Evolutionary conservation across 2,797 vertebrate genomes (phyloP), one percentile per base, ranked within the genome.

Genomic region (Gambusia yucatana): DNA sequence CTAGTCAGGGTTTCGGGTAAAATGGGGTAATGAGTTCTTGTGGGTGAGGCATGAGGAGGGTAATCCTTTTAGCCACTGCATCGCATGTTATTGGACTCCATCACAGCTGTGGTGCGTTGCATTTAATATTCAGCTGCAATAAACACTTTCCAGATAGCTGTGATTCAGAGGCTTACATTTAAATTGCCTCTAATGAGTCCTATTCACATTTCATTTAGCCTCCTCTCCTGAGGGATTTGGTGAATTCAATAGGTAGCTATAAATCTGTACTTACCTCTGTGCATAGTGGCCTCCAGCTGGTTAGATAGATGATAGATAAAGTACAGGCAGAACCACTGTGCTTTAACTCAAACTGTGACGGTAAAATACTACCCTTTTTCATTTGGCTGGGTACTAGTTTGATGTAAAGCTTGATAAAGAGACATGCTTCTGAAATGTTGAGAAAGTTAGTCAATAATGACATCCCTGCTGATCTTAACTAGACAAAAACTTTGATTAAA

Each of bases 31-130:
- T 82, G 76, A 86, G 57, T 55, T 79, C 72, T 82, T 76, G 80
- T 83, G 86, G 87, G 91, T 14, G 86, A 86, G 78, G 84, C 57
- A 55, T 11, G 82, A 55, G 77, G 67, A 70, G 81, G 74, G 55
- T 90, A 93, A 92, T 92, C 89, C 52, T 20, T 88, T 93, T 87
- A 93, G 83, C 73, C 5, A 22, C 44, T 9, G 39, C 30, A 7
- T 80, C 30, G 84, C 87, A 82, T 89, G 88, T 84, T 86, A 91
- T 84, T 33, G 76, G 79, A 91, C 88, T 90, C 79, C 82, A 89
- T 88, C 91, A 81, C 78, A 78, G 84, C 47, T 75, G 70, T 63
- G 86, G 90, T 92, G 84, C 85, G 73, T 78, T 75, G 20, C 67
- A 43, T 39, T 72, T 79, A 81, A 88, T 85, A 80, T 84, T 85